These are phyloP conservation scores for Yoshiicerus persimilis DNA, from an alignment of 1,140 invertebrate genomes.

Conservation along the genomic window DNA sequence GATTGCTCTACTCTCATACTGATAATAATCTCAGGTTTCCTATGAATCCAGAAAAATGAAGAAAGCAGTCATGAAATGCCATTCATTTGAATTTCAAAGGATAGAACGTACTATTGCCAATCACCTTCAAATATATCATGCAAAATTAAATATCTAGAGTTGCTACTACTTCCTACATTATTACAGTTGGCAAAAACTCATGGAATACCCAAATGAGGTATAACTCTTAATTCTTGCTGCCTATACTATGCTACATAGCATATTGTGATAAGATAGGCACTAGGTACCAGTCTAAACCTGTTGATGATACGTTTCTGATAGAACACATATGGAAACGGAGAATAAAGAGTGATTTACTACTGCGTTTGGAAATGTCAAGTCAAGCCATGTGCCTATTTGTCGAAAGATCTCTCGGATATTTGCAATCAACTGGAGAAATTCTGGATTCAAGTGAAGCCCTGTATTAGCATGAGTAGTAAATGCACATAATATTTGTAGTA, in stretches of 20 bases:
- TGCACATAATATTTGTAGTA: neutral
- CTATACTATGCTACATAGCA: too few species aligned
- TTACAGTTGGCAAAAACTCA: too few species aligned
- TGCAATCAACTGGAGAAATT: neutral
- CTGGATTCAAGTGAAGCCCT: neutral
- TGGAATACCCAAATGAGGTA: too few species aligned
- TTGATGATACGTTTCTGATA: neutral
- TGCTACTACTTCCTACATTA: too few species aligned
- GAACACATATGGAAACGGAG: neutral
- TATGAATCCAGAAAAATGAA: neutral
- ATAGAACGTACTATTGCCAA: neutral
- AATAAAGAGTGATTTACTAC: neutral
- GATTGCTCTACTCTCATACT: neutral
- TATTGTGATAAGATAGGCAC: too few species aligned
- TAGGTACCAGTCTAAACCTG: neutral
- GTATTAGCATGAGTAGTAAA: neutral
- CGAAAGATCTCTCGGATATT: neutral
- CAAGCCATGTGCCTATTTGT: neutral
- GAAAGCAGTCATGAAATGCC: neutral
- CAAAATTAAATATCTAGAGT: too few species aligned
- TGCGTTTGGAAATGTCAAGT: neutral
- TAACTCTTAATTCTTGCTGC: too few species aligned
- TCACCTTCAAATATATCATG: neutral
- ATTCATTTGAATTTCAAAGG: neutral
- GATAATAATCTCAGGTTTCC: neutral